Evolutionary conservation across 1,140 invertebrate species (phyloP).

Genomic region (Drosophila arizonae): DNA sequence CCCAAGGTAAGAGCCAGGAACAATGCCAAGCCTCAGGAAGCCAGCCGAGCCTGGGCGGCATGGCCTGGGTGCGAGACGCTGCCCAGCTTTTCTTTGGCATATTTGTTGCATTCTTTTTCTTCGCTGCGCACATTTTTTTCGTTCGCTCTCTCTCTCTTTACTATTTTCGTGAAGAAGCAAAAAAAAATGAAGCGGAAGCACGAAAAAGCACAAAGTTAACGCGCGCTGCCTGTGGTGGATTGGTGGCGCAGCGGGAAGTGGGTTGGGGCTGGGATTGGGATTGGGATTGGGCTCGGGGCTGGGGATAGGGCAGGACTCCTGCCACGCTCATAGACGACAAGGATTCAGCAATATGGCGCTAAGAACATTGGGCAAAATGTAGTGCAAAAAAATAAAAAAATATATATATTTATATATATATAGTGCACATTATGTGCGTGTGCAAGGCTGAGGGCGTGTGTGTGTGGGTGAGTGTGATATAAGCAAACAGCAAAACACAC

Average conservation of each 20-base stretch:
- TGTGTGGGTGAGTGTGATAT: conserved; percentile 26
- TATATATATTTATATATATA: conserved; percentile 9
- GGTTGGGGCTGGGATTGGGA: conserved; percentile 6
- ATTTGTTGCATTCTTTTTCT: conserved; percentile 57
- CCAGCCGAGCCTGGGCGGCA: conserved; percentile 1
- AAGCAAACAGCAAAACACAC: conserved; percentile 76
- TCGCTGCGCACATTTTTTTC: conserved; percentile 17
- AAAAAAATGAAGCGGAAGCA: conserved; percentile 78
- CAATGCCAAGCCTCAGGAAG: conserved; percentile 41
- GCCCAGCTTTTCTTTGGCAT: conserved; percentile 41
- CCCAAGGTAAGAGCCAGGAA: conserved; percentile 57
- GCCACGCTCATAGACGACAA: conserved; percentile 30
- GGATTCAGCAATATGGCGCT: conserved; percentile 66
- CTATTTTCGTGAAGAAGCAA: conserved; percentile 38
- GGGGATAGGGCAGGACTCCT: not conserved
- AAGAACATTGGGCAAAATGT: conserved; percentile 80
- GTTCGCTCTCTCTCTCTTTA: not conserved
- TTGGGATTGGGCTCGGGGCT: conserved; percentile 5
- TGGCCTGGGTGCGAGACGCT: conserved; percentile 48
- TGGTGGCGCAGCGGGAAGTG: not conserved
- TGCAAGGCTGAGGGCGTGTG: conserved; percentile 35
- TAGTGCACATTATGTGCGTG: conserved; percentile 70
- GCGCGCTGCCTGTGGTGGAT: conserved; percentile 44
- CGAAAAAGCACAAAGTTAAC: conserved; percentile 79
- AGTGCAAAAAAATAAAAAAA: conserved; percentile 56